Conservation (phyloP, 1,140 invertebrate species). For the Scaptodrosophila lebanonensis region DNA sequence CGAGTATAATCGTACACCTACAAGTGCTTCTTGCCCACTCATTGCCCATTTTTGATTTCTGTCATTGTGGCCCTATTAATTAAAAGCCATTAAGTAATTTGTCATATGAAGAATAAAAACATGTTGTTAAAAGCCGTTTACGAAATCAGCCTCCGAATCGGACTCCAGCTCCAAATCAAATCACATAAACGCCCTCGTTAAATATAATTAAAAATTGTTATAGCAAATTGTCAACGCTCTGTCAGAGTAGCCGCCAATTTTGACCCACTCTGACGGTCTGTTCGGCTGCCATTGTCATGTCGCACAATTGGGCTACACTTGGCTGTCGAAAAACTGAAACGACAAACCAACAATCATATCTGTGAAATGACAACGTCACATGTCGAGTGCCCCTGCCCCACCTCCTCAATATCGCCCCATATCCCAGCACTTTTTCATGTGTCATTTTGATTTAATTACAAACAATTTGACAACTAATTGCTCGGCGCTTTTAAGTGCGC, state of each 20-base stretch:
- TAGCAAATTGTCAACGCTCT: constrained; percentile 70
- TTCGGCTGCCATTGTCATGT: constrained; percentile 39
- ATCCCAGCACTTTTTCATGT: constrained; percentile 41
- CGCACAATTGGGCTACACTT: constrained; percentile 64
- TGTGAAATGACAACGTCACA: constrained; percentile 59
- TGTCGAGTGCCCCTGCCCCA: background rate
- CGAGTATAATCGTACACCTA: too few relatives aligned
- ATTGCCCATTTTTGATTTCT: constrained; percentile 41
- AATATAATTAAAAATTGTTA: constrained; percentile 73
- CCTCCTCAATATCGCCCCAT: background rate
- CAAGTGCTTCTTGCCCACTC: constrained; percentile 78
- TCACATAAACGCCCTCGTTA: constrained; percentile 73
- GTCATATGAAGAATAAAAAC: constrained; percentile 51
- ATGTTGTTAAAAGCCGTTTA: constrained; percentile 26
- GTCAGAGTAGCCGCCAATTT: constrained; percentile 32
- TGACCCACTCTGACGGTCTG: constrained; percentile 34
- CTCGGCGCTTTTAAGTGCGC: constrained; percentile 66
- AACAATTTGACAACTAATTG: constrained; percentile 76
- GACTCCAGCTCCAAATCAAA: constrained; percentile 31
- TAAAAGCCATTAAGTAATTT: constrained; percentile 70
- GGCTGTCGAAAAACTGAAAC: constrained; percentile 36
- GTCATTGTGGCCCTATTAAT: constrained; percentile 53
- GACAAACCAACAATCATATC: constrained; percentile 40
- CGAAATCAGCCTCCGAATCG: constrained; percentile 7
- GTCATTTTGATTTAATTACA: constrained; percentile 74